A percentile compares a stretch with the other conserved stretches of the same genome.
phyloP scores from a whole-genome alignment of 1,140 invertebrate genomes.

The Bemisia tabaci region DNA sequence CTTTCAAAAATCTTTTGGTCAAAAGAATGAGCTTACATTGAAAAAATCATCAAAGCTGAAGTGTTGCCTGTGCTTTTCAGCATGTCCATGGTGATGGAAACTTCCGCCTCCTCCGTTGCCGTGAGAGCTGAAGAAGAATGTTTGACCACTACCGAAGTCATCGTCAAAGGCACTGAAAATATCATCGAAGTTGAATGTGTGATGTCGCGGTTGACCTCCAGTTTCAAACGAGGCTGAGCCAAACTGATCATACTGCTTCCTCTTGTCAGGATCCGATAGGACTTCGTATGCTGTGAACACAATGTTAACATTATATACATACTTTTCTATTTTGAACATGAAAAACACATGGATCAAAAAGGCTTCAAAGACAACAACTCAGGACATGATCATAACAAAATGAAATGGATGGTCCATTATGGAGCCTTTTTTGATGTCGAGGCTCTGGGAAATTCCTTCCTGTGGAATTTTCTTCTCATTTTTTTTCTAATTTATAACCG shows the following conservation, averaged over 20 bases:
- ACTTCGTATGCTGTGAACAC: slow-evolving; percentile 73
- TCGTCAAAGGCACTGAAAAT: slow-evolving; percentile 9
- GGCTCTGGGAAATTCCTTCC: too few relatives aligned
- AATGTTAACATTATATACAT: slow-evolving; percentile 1
- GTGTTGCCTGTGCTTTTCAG: slow-evolving; percentile 2
- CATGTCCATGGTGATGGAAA: background rate
- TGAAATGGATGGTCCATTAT: too few relatives aligned
- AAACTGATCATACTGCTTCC: slow-evolving; percentile 68
- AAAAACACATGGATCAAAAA: too few relatives aligned
- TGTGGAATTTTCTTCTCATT: too few relatives aligned
- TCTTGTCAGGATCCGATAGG: slow-evolving; percentile 86
- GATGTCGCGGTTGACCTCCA: background rate
- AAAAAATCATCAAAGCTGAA: slow-evolving; percentile 12
- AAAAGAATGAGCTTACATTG: slow-evolving; percentile 1
- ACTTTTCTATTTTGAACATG: too few relatives aligned
- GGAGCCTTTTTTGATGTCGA: too few relatives aligned
- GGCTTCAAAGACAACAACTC: too few relatives aligned
- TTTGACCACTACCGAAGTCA: background rate
- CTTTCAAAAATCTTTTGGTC: too few relatives aligned
- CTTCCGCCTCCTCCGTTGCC: background rate
- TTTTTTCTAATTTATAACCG: too few relatives aligned
- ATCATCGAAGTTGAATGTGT: slow-evolving; percentile 12
- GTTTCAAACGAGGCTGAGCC: background rate
- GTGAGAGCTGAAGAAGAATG: slow-evolving; percentile 2
- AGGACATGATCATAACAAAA: too few relatives aligned